These are phyloP conservation scores for Mycalesis mineus DNA, from an alignment of 2,888 invertebrate genomes.

Conservation along the genomic window DNA sequence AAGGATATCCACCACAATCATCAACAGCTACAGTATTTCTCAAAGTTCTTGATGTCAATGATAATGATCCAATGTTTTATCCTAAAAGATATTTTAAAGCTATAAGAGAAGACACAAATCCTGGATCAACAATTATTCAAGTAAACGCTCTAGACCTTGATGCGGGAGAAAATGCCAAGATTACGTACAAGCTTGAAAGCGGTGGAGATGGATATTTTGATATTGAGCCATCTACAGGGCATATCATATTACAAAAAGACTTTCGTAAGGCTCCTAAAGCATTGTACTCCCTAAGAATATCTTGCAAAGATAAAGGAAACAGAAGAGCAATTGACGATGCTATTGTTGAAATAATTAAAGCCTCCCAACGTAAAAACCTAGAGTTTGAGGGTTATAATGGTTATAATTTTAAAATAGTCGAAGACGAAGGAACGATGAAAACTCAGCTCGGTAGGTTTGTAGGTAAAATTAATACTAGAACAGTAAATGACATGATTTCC, in stretches of 20 bases:
- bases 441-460: constrained; percentile 83
- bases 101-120: constrained; percentile 82
- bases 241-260: constrained; percentile 82
- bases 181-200: constrained; percentile 87
- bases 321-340: constrained; percentile 85
- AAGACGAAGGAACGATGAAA: constrained; percentile 85
- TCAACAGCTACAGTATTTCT: constrained; percentile 92
- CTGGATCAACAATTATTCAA: constrained; percentile 82
- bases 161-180: constrained; percentile 90
- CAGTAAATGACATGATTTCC: constrained; percentile 81
- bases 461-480: constrained; percentile 83
- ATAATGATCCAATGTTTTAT: constrained; percentile 95
- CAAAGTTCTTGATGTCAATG: constrained; percentile 91
- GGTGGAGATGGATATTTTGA: constrained; percentile 89
- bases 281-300: constrained; percentile 84
- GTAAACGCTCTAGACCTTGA: constrained; percentile 92
- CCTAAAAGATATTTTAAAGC: constrained; percentile 90
- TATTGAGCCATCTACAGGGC: constrained; percentile 87
- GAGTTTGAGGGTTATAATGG: constrained; percentile 87
- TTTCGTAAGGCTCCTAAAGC: constrained; percentile 82
- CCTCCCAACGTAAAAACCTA: constrained; percentile 83
- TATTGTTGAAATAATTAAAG: constrained; percentile 87
- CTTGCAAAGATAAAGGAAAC: constrained; percentile 89
- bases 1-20: constrained; percentile 92
- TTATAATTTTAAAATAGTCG: constrained; percentile 89